These are phyloP conservation scores for Alethe diademata DNA, from an alignment of 2,113 vertebrate genomes.

Conservation along the genomic window DNA sequence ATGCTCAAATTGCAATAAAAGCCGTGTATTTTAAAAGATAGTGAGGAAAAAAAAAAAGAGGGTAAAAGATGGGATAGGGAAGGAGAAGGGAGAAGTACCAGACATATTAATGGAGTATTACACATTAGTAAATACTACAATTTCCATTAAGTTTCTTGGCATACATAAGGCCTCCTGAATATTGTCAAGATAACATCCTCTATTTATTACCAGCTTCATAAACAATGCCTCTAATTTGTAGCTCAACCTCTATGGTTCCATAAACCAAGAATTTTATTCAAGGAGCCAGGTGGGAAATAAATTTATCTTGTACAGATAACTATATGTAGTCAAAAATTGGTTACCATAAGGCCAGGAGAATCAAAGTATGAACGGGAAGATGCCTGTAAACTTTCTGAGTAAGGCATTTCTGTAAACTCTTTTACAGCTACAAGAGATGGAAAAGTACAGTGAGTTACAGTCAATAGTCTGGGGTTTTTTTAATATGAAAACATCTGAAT, in stretches of 20 bases:
- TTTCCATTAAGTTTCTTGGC: not conserved
- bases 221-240: not conserved
- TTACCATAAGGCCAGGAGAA: conserved; percentile 57
- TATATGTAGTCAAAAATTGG: not conserved
- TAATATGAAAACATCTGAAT: not conserved
- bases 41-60: not conserved
- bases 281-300: not conserved
- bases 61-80: not conserved
- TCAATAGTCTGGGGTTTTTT: not conserved
- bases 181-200: not conserved
- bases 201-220: not conserved
- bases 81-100: not conserved
- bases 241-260: not conserved
- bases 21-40: not conserved
- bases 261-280: not conserved
- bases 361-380: conserved; percentile 20
- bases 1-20: not conserved
- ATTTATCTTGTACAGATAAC: not conserved
- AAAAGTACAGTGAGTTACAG: conserved; percentile 48
- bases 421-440: conserved; percentile 55
- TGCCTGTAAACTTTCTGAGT: conserved; percentile 14
- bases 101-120: not conserved
- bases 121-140: not conserved
- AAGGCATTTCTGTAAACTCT: conserved; percentile 2
- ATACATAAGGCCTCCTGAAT: not conserved